Evolutionary conservation across 2,113 vertebrate species (phyloP).

Genomic region (Megaceryle torquata): DNA sequence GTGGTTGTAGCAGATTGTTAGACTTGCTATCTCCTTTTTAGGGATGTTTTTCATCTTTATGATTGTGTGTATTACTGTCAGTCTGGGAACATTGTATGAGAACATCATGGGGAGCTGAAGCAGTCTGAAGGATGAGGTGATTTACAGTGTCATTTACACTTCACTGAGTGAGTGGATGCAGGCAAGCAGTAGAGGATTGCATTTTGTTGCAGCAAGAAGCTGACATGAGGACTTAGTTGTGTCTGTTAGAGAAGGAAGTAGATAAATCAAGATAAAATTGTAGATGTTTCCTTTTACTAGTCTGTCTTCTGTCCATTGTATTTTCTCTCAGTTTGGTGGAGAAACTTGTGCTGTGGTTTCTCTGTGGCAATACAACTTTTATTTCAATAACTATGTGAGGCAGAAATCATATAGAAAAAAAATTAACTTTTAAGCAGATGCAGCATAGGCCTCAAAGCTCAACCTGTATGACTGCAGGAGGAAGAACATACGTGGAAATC

Average conservation of each 20-base stretch:
- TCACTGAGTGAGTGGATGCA: not conserved
- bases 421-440: not conserved
- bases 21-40: not conserved
- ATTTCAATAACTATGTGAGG: not conserved
- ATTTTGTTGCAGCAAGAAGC: not conserved
- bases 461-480: not conserved
- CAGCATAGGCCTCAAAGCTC: not conserved
- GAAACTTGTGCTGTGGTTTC: not conserved
- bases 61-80: not conserved
- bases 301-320: not conserved
- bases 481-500: not conserved
- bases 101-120: not conserved
- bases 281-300: not conserved
- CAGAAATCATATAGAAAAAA: not conserved
- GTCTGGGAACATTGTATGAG: not conserved
- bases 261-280: not conserved
- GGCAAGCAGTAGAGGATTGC: not conserved
- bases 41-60: not conserved
- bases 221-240: not conserved
- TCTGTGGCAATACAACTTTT: not conserved
- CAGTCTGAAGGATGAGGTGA: not conserved
- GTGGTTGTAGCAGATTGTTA: not conserved
- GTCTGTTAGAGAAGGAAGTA: not conserved
- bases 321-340: not conserved
- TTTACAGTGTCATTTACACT: not conserved